Percentiles rank a stretch among this genome's conserved stretches.
Conservation (phyloP, 1,140 invertebrate genomes). For the Cotesia vestalis region DNA sequence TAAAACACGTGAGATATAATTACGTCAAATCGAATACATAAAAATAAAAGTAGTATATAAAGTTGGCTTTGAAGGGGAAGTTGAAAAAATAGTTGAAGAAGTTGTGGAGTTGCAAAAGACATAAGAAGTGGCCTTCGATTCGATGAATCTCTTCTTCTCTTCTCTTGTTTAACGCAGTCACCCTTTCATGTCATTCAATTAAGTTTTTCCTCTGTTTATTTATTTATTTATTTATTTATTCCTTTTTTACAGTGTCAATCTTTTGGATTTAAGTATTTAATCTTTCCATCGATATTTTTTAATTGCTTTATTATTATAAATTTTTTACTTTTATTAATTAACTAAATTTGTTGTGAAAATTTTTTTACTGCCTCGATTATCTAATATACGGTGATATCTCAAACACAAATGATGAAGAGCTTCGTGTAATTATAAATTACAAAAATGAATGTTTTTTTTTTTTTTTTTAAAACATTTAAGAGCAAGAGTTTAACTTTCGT, state of each 20-base stretch:
- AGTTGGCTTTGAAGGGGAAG: neutral
- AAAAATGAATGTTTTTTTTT: no score
- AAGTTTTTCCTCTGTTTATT: constrained; percentile 21
- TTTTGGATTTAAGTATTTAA: neutral
- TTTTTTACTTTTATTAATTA: no score
- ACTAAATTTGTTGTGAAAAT: no score
- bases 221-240: neutral
- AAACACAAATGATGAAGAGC: no score
- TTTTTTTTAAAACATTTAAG: neutral
- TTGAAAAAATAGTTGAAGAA: constrained; percentile 7
- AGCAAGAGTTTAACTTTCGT: no score
- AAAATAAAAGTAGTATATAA: neutral
- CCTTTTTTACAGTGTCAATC: neutral
- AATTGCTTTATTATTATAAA: no score
- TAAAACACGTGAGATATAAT: constrained; percentile 21
- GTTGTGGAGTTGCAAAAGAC: neutral
- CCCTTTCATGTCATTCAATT: constrained; percentile 30
- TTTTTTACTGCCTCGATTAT: no score
- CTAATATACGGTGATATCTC: no score
- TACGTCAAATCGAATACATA: constrained; percentile 28
- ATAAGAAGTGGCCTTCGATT: constrained; percentile 24
- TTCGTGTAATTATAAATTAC: no score
- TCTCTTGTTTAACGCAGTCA: constrained; percentile 16
- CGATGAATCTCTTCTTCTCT: constrained; percentile 11
- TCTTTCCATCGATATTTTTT: no score